Evolutionary conservation across 2,797 vertebrate species (phyloP).

Genomic region (Apodemus agrarius): DNA sequence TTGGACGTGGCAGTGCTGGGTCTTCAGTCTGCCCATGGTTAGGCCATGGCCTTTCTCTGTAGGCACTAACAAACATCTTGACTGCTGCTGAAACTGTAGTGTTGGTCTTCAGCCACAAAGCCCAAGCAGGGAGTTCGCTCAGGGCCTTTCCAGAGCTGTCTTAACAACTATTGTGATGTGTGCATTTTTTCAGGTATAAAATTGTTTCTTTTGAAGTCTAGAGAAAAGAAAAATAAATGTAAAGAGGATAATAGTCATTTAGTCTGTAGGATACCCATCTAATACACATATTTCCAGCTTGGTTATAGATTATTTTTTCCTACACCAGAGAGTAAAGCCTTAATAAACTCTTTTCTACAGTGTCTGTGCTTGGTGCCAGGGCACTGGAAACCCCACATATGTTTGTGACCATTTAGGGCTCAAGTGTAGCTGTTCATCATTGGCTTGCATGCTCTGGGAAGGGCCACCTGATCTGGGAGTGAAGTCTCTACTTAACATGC

Average conservation of each 20-base stretch:
- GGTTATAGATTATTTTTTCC: not conserved
- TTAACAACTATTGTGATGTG: not conserved
- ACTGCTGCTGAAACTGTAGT: not conserved
- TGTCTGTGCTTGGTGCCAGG: not conserved
- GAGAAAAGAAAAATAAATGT: not conserved
- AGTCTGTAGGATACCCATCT: not conserved
- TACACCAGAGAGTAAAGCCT: not conserved
- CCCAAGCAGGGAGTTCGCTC: not conserved
- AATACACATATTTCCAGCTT: not conserved
- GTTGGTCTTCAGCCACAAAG: not conserved
- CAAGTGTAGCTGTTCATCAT: not conserved
- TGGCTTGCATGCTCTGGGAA: not conserved
- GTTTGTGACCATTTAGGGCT: not conserved
- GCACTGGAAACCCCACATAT: not conserved
- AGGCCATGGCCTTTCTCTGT: not conserved
- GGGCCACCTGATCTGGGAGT: not conserved
- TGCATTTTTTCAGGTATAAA: not conserved
- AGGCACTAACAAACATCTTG: not conserved
- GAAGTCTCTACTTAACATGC: rapidly evolving
- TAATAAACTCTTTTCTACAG: not conserved
- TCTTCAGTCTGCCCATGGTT: not conserved
- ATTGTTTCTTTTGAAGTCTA: conserved; percentile 21
- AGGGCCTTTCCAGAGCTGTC: not conserved
- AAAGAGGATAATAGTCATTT: conserved; percentile 37
- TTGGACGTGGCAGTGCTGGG: not conserved